Conservation (phyloP, 2,888 invertebrate species). For the Dendrolimus houi region DNA sequence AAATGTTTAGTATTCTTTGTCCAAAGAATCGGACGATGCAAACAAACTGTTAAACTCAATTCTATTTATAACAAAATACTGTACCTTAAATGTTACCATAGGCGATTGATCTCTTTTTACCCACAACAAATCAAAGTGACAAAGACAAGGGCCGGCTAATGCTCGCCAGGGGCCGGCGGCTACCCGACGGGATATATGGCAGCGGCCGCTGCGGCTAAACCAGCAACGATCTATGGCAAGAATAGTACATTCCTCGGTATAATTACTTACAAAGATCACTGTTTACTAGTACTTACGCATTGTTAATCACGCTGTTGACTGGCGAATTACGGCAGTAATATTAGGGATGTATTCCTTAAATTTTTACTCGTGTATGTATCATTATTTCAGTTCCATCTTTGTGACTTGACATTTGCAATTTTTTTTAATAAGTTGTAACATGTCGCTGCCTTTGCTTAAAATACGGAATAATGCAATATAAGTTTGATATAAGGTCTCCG, state of each 20-base stretch:
- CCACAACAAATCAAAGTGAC: conserved; percentile 62
- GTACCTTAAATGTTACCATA: conserved; percentile 22
- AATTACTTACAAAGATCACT: neutral
- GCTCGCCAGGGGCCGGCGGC: conserved; percentile 31
- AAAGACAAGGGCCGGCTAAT: conserved; percentile 58
- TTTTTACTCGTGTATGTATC: too few species aligned
- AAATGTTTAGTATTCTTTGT: too few species aligned
- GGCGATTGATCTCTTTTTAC: conserved; percentile 53
- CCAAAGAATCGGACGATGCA: too few species aligned
- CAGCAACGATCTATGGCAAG: neutral
- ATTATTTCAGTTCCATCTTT: too few species aligned
- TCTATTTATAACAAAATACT: conserved; percentile 14
- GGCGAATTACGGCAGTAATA: too few species aligned
- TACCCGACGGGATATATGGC: conserved; percentile 20
- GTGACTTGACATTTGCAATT: too few species aligned
- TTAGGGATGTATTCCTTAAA: too few species aligned
- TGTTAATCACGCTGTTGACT: neutral
- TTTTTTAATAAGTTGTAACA: too few species aligned
- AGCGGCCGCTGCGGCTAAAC: neutral
- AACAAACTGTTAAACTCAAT: conserved; percentile 12
- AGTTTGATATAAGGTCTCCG: too few species aligned
- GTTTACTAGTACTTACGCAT: neutral
- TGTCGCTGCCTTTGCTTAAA: too few species aligned
- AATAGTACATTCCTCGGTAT: neutral
- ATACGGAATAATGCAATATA: too few species aligned